Base-by-base conservation (phyloP, 1,140 invertebrate genomes). In the Drosophila ambigua region DNA sequence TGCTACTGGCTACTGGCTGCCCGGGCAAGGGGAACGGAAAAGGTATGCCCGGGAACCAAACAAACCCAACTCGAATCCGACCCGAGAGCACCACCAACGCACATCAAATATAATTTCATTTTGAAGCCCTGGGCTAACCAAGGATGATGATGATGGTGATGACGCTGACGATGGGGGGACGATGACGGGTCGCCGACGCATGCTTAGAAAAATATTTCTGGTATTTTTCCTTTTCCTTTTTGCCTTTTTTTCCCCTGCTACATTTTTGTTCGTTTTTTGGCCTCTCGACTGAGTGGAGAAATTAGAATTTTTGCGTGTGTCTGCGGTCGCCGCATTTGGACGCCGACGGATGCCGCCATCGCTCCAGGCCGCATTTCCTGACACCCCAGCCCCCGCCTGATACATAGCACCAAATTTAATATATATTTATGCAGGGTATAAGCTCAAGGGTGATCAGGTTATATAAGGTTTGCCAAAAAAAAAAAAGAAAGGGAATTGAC, bases 31-130 rank as follows among this genome's bases (percentile, higher is more conserved):
- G 68, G n/a, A n/a, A n/a, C 35, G 66, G 44, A 69, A 69, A 69
- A 69, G 67, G 67, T 69, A 69, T 20, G 2, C 20, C 20, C 20
- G 20, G 20, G 20, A 20, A 20, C 20, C 20, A 20, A 20, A 20
- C 83, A 87, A 83, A 69, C 79, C 78, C 78, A 65, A 72, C 35
- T 4, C 35, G 9, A 39, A 39, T 11, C 35, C 35, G 9, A 39
- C 2, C 35, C 9, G 9, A 11, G 9, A 35, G 31, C 31, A 35
- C 31, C 67, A 69, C 67, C 64, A 35, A 66, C 65, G 50, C 84
- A 79, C 76, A 87, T 82, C 81, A 90, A 90, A 90, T 90, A 82
- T 90, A 90, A 90, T 90, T 90, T 90, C 69, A 72, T 90, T 90
- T 82, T 62, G 80, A 78, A 82, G 87, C 87, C 87, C 79, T 74